Base-by-base conservation (phyloP, 53 echinoderm and acorn worm species). In the Actinopyga echinites region DNA sequence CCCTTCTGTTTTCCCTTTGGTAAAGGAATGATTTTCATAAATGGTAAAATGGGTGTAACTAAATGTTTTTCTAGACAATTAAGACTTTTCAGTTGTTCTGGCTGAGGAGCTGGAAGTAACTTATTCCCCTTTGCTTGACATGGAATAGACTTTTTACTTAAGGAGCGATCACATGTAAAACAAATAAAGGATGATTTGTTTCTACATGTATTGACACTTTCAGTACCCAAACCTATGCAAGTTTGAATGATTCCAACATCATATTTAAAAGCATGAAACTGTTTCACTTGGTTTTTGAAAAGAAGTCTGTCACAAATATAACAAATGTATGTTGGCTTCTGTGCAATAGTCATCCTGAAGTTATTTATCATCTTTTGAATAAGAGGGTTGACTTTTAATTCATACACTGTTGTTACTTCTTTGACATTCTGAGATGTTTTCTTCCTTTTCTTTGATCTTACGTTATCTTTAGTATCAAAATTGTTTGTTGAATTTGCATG, bases 1-100 rank as follows among this genome's bases (percentile, higher is more conserved):
- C 86, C 75, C 35, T 74, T 79, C 52, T 89, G 89, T 43, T 77
- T 66, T 38, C 89, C 89, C 69, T 57, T 86, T 15, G 90, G 86
- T 13, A 90, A 57, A 13, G 25, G 59, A 42, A 82, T n/a, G 42
- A 90, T 64, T 31, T 90, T 86, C 90, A 65, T 86, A 29, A 85
- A 89, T 52, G 89, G 89, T 33, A 89, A 65, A 43, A 56, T 37
- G 5, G 75, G 30, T 80, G 85, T 84, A 57, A 89, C 58, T 54
- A 89, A 65, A 85, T 82, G 82, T 30, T 68, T 82, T 23, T 87
- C 69, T 24, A 87, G 57, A 56, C 6, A 36, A 54, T 82, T 82
- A 0, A 82, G 56, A 43, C 31, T 1, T 10, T 17, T 30, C 19
- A 87, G 49, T 67, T 68, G 38, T 17, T 58, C 43, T 32, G 86